These are phyloP conservation scores for Ailurus styani DNA, from an alignment of 2,113 vertebrate species.

Conservation along the genomic window DNA sequence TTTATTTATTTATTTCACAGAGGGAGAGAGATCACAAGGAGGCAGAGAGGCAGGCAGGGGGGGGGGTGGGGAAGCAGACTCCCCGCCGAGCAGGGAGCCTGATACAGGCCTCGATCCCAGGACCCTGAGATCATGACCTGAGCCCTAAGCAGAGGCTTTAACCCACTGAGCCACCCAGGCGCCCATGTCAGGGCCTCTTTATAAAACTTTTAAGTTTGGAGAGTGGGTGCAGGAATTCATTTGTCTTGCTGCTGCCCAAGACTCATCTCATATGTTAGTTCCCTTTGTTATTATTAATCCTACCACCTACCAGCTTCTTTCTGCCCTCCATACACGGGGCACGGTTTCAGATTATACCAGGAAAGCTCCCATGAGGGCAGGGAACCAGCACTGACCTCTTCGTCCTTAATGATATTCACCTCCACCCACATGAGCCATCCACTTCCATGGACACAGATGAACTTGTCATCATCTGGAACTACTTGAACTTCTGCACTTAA, in stretches of 20 bases:
- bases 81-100: too few species aligned
- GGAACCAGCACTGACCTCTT: background rate
- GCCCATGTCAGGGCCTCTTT: background rate
- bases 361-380: background rate
- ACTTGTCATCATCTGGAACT: background rate
- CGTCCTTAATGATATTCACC: background rate
- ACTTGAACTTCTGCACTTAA: background rate
- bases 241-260: background rate
- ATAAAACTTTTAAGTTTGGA: background rate
- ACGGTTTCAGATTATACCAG: background rate
- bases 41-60: too few species aligned
- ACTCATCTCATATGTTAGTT: background rate
- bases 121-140: too few species aligned
- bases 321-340: background rate
- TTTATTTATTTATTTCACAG: too few species aligned
- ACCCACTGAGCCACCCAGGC: background rate
- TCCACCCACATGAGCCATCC: background rate
- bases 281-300: background rate
- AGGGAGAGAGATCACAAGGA: too few species aligned
- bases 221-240: background rate
- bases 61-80: too few species aligned
- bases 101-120: too few species aligned
- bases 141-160: too few species aligned
- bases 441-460: background rate
- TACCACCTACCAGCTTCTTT: background rate